These are phyloP conservation scores for Lingula anatina DNA, from an alignment of 2,888 invertebrate species.

Conservation along the genomic window DNA sequence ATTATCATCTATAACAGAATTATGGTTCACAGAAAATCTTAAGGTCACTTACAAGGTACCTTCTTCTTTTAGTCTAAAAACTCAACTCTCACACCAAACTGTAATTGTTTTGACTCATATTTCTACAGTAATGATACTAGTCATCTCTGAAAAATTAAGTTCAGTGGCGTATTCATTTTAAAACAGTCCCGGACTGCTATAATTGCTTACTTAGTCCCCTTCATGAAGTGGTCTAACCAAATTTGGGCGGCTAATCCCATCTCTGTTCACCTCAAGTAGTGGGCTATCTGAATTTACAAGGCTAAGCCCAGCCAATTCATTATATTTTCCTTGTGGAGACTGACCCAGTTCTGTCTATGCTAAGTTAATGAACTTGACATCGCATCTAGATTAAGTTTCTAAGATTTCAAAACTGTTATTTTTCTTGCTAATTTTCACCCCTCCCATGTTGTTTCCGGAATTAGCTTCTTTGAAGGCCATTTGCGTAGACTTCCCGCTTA, in stretches of 20 bases:
- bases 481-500: constrained; percentile 57
- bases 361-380: neutral
- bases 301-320: too few relatives aligned
- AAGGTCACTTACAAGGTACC: neutral
- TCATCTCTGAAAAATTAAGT: neutral
- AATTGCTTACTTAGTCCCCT: too few relatives aligned
- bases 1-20: too few relatives aligned
- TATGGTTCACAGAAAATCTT: neutral
- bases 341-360: neutral
- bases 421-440: constrained; percentile 64
- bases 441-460: constrained; percentile 59
- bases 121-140: too few relatives aligned
- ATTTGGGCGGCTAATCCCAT: too few relatives aligned
- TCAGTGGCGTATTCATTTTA: neutral
- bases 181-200: too few relatives aligned
- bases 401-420: constrained; percentile 64
- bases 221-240: too few relatives aligned
- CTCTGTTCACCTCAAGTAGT: too few relatives aligned
- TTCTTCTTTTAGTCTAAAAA: neutral
- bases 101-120: too few relatives aligned
- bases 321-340: too few relatives aligned
- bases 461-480: constrained; percentile 67
- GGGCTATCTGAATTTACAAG: too few relatives aligned
- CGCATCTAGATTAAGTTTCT: constrained; percentile 11
- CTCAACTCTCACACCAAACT: neutral